Evolutionary conservation across 1,140 invertebrate genomes (phyloP), one percentile per base, ranked within the genome.

Genomic region (Drosophila orena): DNA sequence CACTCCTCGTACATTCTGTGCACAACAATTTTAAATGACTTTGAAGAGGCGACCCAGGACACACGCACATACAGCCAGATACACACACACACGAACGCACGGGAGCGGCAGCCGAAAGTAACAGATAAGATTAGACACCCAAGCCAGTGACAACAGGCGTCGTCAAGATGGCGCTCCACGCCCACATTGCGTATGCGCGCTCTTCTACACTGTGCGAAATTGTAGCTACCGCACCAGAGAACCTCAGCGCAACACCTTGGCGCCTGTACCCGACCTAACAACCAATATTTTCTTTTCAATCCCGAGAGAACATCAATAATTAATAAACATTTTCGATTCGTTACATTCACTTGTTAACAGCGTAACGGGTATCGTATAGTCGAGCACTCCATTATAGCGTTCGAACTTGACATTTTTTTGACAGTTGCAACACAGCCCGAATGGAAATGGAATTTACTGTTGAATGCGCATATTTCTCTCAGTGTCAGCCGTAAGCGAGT

Each of bases 1-100:
- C 58, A 46, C 27, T 53, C 50, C 74, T 53, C 49, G 46, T 55
- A 76, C 65, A 77, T 83, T 77, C 79, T 83, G 71, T 84, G 81
- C 85, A 88, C 81, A 88, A 88, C 78, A 89, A 89, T 88, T 88
- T 88, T 84, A 89, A 88, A 88, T 88, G 84, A 88, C 84, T 89
- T 88, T 88, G 72, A 89, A 79, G 53, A 89, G 84, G 68, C 83
- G 79, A 86, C 84, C 76, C 78, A 76, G 75, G 40, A 44, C 61
- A 49, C 50, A 71, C 43, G 59, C 56, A 42, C 43, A 60, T 40
- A 66, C 44, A 72, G 44, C 53, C 27, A 64, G 38, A 70, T 40
- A 66, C 54, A 40, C 38, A 42, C 38, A 65, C 40, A 54, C 30
- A 57, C 30, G 57, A 12, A 54, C 8, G 54, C 30, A 57, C 24